Base-by-base conservation (phyloP, 2,113 vertebrate species). In the Sylvia atricapilla region DNA sequence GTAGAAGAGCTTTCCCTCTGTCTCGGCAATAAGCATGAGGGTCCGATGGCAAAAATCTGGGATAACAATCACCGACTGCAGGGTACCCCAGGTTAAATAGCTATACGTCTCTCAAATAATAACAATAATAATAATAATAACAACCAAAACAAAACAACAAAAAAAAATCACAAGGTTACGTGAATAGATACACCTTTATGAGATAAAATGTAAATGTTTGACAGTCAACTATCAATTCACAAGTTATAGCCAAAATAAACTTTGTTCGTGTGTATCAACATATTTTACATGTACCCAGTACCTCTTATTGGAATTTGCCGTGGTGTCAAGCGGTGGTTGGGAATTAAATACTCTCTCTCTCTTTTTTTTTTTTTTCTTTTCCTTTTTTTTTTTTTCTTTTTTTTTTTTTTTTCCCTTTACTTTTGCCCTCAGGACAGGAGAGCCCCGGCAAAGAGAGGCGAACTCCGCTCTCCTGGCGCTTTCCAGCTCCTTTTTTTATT, bases 231-330 rank as follows among this genome's bases (percentile, higher is more conserved):
- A 97, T 98, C 98, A 97, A 98, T 98, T 98, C 98, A 99, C 98
- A 98, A 96, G 94, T 99, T 98, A 98, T 98, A 98, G 98, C 98
- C 98, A 98, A 98, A 99, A 99, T 99, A 99, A 99, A 98, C 98
- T 98, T 98, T 98, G 98, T 98, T 98, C 94, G 97, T 98, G 98
- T 98, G 97, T 99, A 99, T 99, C 98, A 98, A 99, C 99, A 99
- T 99, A 99, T 99, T 98, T 99, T 99, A 99, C 99, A 99, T 96
- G 98, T 98, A 98, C 97, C 98, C 96, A 89, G 96, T 95, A 97
- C 96, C 97, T 97, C 96, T 94, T 79, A 75, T 70, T 73, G 97
- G 97, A 93, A 84, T 89, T 95, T 91, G 97, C 93, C 92, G 91
- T 90, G 75, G 49, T 94, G 97, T 89, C 91, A 94, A 84, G 96